These are phyloP conservation scores for Falco punctatus DNA, from an alignment of 2,113 vertebrate genomes.

Conservation along the genomic window DNA sequence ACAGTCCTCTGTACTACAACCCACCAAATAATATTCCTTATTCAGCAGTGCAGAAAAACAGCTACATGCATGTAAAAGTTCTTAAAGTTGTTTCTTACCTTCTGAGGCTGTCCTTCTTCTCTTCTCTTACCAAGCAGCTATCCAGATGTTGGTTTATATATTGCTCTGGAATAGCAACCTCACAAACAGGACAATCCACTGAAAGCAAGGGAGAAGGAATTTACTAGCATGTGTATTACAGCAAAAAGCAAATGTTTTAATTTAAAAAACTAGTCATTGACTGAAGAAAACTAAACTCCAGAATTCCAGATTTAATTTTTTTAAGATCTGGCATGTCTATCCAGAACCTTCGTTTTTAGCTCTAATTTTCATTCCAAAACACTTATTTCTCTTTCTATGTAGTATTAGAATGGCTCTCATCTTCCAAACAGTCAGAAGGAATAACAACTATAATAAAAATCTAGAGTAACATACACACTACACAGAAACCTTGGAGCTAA, in stretches of 20 bases:
- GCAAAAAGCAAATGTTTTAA: not conserved
- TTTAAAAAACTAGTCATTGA: not conserved
- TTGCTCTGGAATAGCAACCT: slow-evolving; percentile 79
- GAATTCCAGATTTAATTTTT: not conserved
- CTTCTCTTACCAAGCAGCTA: slow-evolving; percentile 83
- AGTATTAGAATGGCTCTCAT: not conserved
- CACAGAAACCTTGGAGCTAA: not conserved
- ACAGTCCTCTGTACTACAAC: rapidly evolving
- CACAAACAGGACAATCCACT: slow-evolving; percentile 95
- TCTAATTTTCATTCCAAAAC: not conserved
- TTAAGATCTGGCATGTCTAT: not conserved
- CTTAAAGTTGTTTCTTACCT: slow-evolving; percentile 77
- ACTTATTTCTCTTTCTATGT: not conserved
- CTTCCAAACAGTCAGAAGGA: not conserved
- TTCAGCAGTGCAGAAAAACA: not conserved
- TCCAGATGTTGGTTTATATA: slow-evolving; percentile 93
- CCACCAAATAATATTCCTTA: not conserved
- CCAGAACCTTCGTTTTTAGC: not conserved
- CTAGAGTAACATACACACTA: not conserved
- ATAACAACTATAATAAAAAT: not conserved
- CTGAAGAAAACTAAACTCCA: not conserved
- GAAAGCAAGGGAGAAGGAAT: slow-evolving; percentile 43
- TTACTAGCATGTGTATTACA: not conserved
- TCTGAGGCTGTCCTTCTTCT: slow-evolving; percentile 91
- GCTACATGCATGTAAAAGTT: rapidly evolving